phyloP scores from a whole-genome alignment of 1,140 invertebrate species.

The Pseudomyrmex concolor region DNA sequence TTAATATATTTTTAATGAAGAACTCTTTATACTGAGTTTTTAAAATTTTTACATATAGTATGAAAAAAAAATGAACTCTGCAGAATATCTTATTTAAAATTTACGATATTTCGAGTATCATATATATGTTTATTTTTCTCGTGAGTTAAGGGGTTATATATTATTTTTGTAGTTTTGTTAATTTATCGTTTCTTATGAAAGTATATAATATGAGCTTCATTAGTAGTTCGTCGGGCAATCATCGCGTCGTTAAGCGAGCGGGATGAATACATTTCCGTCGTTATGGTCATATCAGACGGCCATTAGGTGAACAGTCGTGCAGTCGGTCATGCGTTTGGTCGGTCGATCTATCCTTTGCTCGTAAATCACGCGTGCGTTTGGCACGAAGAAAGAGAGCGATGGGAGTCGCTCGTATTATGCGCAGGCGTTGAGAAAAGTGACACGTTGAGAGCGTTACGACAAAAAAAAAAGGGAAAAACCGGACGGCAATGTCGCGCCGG shows the following conservation, averaged over 20 bases:
- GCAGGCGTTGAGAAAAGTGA: conserved; percentile 76
- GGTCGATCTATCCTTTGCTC: conserved; percentile 73
- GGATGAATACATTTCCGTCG: conserved; percentile 45
- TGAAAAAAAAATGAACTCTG: no score
- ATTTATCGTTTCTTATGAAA: conserved; percentile 16
- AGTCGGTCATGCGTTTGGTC: conserved; percentile 10
- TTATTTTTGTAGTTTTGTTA: background rate
- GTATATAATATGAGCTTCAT: conserved; percentile 15
- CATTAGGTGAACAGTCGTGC: conserved; percentile 44
- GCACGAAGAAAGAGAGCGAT: conserved; percentile 66
- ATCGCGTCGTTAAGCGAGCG: conserved; percentile 33
- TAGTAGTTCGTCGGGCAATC: conserved; percentile 58
- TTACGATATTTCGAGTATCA: no score
- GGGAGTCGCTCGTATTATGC: conserved; percentile 70
- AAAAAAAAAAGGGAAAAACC: conserved; percentile 66
- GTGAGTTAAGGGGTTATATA: background rate
- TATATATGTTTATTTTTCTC: no score
- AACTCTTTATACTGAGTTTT: background rate
- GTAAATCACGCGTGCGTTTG: conserved; percentile 76
- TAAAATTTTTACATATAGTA: no score
- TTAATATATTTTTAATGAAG: background rate
- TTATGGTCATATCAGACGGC: conserved; percentile 32
- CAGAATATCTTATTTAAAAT: no score
- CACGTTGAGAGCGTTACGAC: conserved; percentile 77
- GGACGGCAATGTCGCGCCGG: conserved; percentile 65